Percentiles rank a stretch among this genome's conserved stretches.
phyloP scores from a whole-genome alignment of 2,888 invertebrate genomes.

The Craniophora ligustri region DNA sequence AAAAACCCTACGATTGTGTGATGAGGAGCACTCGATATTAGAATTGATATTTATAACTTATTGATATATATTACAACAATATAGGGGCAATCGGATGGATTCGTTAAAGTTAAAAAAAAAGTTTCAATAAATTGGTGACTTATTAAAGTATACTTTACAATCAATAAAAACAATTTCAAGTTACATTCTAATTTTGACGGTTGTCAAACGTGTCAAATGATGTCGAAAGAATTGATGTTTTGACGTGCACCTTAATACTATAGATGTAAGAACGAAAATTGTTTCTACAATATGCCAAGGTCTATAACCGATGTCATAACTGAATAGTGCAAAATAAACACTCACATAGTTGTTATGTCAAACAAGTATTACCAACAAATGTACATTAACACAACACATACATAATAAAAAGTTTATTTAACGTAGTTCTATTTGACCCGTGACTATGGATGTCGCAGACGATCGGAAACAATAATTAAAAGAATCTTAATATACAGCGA shows the following conservation, averaged over 20 bases:
- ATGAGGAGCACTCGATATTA: too few species aligned
- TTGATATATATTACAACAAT: too few species aligned
- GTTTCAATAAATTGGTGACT: too few species aligned
- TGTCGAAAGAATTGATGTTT: not conserved
- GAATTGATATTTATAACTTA: too few species aligned
- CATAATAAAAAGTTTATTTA: not conserved
- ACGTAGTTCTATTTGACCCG: constrained; percentile 11
- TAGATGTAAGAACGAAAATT: constrained; percentile 14
- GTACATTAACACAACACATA: not conserved
- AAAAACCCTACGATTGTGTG: too few species aligned
- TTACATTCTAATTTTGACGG: not conserved
- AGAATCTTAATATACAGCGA: too few species aligned
- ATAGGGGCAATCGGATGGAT: too few species aligned
- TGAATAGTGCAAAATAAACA: constrained; percentile 24
- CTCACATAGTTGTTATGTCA: constrained; percentile 21
- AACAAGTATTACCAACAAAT: constrained; percentile 29
- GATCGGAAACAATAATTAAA: too few species aligned
- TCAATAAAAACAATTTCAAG: not conserved
- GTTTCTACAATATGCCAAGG: constrained; percentile 21
- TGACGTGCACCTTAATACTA: not conserved
- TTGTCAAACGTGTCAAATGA: not conserved
- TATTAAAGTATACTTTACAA: too few species aligned
- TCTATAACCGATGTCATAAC: constrained; percentile 14
- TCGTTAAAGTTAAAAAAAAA: too few species aligned
- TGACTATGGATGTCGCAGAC: constrained; percentile 11